A percentile compares a stretch with the other conserved stretches of the same genome.
These are phyloP conservation scores for Myopa testacea DNA, from an alignment of 2,888 invertebrate genomes.

Conservation along the genomic window DNA sequence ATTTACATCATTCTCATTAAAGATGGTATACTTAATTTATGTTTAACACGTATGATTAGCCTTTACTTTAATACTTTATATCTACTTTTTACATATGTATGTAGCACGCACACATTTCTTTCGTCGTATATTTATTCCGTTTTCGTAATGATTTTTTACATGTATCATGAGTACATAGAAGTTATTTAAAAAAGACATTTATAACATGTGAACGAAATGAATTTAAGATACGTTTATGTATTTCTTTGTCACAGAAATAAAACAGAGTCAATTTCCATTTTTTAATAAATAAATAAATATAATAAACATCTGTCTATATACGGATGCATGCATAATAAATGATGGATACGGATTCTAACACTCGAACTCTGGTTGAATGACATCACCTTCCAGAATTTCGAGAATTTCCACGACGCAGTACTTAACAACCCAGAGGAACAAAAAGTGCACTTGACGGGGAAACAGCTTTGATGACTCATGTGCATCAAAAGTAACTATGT, in stretches of 20 bases:
- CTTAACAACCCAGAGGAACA: too few relatives aligned
- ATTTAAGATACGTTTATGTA: not conserved
- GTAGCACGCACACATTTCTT: not conserved
- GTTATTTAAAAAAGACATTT: conserved; percentile 16
- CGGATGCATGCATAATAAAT: too few relatives aligned
- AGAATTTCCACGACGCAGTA: too few relatives aligned
- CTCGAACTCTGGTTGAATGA: too few relatives aligned
- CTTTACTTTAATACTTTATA: conserved; percentile 6
- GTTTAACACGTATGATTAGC: not conserved
- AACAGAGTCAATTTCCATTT: conserved; percentile 3
- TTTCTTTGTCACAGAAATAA: not conserved
- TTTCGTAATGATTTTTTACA: not conserved
- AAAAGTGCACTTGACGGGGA: too few relatives aligned
- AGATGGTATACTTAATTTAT: not conserved
- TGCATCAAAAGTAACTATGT: too few relatives aligned
- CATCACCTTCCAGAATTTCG: too few relatives aligned
- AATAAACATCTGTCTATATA: too few relatives aligned
- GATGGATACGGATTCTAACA: too few relatives aligned
- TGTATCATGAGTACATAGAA: not conserved
- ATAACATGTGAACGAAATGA: conserved; percentile 1
- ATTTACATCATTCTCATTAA: not conserved
- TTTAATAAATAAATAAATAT: conserved; percentile 8
- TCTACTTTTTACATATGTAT: not conserved
- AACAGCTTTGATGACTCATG: too few relatives aligned
- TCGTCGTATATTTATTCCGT: not conserved